These are phyloP conservation scores for Noctua janthe DNA, from an alignment of 2,888 invertebrate genomes.

Conservation along the genomic window DNA sequence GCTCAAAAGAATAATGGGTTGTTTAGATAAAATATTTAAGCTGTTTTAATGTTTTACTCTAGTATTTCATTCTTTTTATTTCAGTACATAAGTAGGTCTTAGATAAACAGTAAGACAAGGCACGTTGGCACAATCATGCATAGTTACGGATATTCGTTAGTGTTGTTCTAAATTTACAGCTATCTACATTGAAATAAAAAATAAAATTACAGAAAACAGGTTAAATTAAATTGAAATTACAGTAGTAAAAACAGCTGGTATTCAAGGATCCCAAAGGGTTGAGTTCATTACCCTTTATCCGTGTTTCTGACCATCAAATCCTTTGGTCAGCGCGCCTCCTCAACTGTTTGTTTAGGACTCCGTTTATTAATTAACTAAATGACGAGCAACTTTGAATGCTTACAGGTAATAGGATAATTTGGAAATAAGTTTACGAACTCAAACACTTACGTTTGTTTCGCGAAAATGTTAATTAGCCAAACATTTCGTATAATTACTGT, in stretches of 20 bases:
- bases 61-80: too few relatives aligned
- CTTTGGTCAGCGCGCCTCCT: conserved; percentile 55
- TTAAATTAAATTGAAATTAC: conserved; percentile 18
- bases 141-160: not conserved
- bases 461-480: conserved; percentile 52
- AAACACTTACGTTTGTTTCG: conserved; percentile 36
- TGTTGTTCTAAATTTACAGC: not conserved
- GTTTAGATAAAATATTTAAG: not conserved
- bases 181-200: not conserved
- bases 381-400: conserved; percentile 52
- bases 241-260: conserved; percentile 41
- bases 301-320: conserved; percentile 52
- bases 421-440: conserved; percentile 38
- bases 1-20: conserved; percentile 3
- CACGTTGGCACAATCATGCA: not conserved
- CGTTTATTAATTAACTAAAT: conserved; percentile 66
- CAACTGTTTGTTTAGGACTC: conserved; percentile 61
- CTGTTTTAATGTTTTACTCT: not conserved
- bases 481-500: conserved; percentile 2
- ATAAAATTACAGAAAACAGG: not conserved
- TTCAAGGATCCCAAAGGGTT: conserved; percentile 51
- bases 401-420: conserved; percentile 52
- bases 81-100: not conserved
- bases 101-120: not conserved
- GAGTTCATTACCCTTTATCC: conserved; percentile 57